A percentile compares a stretch with the other conserved stretches of the same genome.
phyloP scores from a whole-genome alignment of 1,140 invertebrate species.

The Pseudomyrmex concolor region DNA sequence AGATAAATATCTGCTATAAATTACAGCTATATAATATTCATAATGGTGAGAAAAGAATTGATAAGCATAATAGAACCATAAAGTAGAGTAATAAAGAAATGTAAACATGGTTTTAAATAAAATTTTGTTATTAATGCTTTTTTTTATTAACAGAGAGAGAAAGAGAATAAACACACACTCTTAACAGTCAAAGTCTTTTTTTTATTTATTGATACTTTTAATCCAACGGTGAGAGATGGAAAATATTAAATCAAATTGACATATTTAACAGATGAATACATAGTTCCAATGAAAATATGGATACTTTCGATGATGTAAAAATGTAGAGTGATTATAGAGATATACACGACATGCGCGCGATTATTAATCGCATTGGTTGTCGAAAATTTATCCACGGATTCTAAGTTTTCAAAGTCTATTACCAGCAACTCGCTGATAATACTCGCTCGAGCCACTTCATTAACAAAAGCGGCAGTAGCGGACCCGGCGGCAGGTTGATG shows the following conservation, averaged over 20 bases:
- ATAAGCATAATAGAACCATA: not conserved
- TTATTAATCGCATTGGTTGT: slow-evolving; percentile 48
- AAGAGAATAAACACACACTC: slow-evolving; percentile 26
- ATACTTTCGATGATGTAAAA: not conserved
- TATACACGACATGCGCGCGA: not conserved
- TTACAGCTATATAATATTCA: not conserved
- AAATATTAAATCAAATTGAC: slow-evolving; percentile 33
- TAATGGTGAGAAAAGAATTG: not conserved
- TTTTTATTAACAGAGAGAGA: too few species aligned
- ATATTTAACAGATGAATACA: slow-evolving; percentile 11
- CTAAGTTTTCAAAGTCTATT: slow-evolving; percentile 47
- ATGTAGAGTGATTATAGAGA: not conserved
- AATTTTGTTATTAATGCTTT: too few species aligned
- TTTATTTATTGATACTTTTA: slow-evolving; percentile 40
- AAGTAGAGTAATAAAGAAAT: too few species aligned
- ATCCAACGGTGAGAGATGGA: slow-evolving; percentile 19
- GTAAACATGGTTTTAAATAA: not conserved
- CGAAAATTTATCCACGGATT: slow-evolving; percentile 25
- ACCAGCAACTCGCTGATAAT: slow-evolving; percentile 20
- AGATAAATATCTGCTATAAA: slow-evolving; percentile 15
- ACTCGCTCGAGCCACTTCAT: slow-evolving; percentile 33
- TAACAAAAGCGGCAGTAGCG: slow-evolving; percentile 54
- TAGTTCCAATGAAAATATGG: slow-evolving; percentile 1
- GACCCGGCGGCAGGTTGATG: slow-evolving; percentile 52
- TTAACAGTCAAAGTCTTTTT: slow-evolving; percentile 22